Evolutionary conservation across 2,797 vertebrate genomes (phyloP), one percentile per base, ranked within the genome.

Genomic region (Neomorphus geoffroyi): DNA sequence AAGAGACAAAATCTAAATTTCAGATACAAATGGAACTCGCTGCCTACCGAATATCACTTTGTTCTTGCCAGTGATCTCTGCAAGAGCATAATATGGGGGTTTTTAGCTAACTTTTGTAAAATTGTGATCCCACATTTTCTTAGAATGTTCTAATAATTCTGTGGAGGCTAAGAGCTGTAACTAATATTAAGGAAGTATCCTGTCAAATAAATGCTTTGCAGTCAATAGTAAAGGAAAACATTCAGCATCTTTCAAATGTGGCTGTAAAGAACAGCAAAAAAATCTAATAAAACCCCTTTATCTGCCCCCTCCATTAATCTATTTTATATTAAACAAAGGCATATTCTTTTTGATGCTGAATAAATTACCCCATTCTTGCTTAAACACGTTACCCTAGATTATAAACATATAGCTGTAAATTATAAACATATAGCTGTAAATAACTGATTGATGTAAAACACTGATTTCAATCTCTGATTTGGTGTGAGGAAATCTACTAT

Each of bases 401-500:
- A 80, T 62, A 75, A 82, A 77, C 33, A 81, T 28, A 75, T 1
- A 17, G 28, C 60, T 86, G 82, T 53, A 96, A 92, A 91, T 91
- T 92, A 80, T 62, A 75, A 82, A 77, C 33, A 81, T 28, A 75
- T 1, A 17, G 28, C 60, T 86, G 82, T 53, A 96, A 92, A 95
- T 73, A 89, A 95, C 57, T 82, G 74, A 66, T 60, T 46, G 62
- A 95, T 75, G 53, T 37, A 92, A 86, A 72, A 28, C 67, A 48
- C 58, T 92, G 89, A 95, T 95, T 85, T 85, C 83, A 80, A 94
- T 90, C 72, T 94, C n/a, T 2, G 4, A 30, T 83, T 80, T 35
- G 71, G 41, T 78, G 80, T 69, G 81, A 93, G 41, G 56, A 93
- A 94, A 80, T 89, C 72, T 86, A 78, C 78, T 81, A 48, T 60